A percentile compares a stretch with the other conserved stretches of the same genome.
These are phyloP conservation scores for Zenarchopterus dispar DNA, from an alignment of 2,797 vertebrate species.

Conservation along the genomic window DNA sequence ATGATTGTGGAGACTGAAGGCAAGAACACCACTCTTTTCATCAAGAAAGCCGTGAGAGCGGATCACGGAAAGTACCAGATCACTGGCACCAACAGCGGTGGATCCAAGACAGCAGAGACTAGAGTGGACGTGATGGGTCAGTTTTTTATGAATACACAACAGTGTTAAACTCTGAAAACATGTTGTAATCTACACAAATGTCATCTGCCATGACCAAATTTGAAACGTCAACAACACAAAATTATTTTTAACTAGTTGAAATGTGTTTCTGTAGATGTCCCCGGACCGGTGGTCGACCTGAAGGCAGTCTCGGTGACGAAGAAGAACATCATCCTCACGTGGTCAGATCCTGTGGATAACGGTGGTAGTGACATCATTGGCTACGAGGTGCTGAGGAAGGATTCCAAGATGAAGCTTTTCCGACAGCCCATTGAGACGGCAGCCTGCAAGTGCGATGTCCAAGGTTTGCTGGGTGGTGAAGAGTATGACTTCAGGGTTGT, in stretches of 20 bases:
- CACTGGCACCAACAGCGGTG: slow-evolving; percentile 91
- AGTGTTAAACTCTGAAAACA: no score
- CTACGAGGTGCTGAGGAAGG: slow-evolving; percentile 93
- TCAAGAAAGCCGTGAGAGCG: slow-evolving; percentile 88
- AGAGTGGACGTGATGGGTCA: slow-evolving; percentile 95
- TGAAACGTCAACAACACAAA: background rate
- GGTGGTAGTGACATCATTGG: slow-evolving; percentile 96
- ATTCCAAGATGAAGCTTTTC: slow-evolving; percentile 97
- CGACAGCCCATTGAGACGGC: slow-evolving; percentile 93
- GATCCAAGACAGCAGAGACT: slow-evolving; percentile 90
- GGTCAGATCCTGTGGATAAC: slow-evolving; percentile 95
- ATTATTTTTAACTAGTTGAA: background rate
- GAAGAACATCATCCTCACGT: slow-evolving; percentile 94
- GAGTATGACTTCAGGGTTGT: slow-evolving; percentile 96
- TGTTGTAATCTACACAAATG: no score
- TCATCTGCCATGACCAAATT: no score
- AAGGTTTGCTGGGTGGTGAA: slow-evolving; percentile 90
- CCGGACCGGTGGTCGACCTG: slow-evolving; percentile 94
- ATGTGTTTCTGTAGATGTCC: slow-evolving; percentile 85
- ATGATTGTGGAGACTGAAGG: slow-evolving; percentile 88
- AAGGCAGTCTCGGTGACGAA: slow-evolving; percentile 93
- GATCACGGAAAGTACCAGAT: slow-evolving; percentile 94
- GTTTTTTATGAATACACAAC: slow-evolving; percentile 32
- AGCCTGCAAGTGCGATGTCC: slow-evolving; percentile 94
- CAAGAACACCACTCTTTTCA: slow-evolving; percentile 87